Evolutionary conservation across 2,797 vertebrate genomes (phyloP).

Genomic region (Poecilia gillii): DNA sequence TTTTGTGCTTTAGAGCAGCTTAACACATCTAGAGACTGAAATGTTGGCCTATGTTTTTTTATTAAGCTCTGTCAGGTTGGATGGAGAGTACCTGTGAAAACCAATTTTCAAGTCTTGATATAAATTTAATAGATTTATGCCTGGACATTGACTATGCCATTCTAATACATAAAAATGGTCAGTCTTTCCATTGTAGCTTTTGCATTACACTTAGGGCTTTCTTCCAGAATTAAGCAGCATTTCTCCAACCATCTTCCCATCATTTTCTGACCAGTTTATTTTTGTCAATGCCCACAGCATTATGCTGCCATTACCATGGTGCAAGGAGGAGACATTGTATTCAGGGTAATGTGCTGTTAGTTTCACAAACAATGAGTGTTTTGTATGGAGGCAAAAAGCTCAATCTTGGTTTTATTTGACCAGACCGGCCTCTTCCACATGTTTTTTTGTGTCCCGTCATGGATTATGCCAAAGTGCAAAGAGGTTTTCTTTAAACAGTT

Average conservation of each 20-base stretch:
- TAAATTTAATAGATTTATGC: not conserved
- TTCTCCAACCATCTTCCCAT: not conserved
- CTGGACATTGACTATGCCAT: not conserved
- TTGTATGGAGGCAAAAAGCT: not conserved
- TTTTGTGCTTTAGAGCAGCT: not conserved
- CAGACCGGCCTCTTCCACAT: not conserved
- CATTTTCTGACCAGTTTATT: not conserved
- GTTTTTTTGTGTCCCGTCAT: not conserved
- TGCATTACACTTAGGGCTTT: not conserved
- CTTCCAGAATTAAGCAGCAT: not conserved
- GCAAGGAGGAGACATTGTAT: not conserved
- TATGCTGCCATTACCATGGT: not conserved
- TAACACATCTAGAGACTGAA: not conserved
- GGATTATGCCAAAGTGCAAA: not conserved
- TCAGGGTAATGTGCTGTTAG: not conserved
- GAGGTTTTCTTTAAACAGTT: not conserved
- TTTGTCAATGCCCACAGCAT: not conserved
- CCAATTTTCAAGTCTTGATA: not conserved
- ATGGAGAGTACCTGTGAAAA: not conserved
- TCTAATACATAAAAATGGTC: not conserved
- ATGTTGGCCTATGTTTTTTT: not conserved
- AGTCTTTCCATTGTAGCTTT: not conserved
- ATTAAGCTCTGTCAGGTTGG: not conserved
- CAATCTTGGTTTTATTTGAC: not conserved
- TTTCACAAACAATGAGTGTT: not conserved